A percentile compares a stretch with the other conserved stretches of the same genome.
phyloP scores from a whole-genome alignment of 2,797 vertebrate genomes.

The Chanos chanos region DNA sequence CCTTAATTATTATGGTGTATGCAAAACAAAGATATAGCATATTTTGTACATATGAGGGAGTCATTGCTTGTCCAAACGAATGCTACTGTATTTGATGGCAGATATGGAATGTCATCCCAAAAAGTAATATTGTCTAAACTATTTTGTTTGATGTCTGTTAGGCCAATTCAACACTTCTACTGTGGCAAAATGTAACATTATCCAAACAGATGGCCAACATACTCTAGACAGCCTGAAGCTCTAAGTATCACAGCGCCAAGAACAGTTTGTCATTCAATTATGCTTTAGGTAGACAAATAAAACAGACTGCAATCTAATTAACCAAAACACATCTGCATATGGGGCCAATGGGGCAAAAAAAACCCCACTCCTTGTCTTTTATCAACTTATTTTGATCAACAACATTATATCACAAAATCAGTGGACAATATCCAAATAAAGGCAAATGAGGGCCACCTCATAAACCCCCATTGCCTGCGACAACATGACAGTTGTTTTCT shows the following conservation, averaged over 20 bases:
- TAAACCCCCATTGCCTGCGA: too few species aligned
- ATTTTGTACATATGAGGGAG: too few species aligned
- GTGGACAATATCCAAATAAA: slow-evolving; percentile 26
- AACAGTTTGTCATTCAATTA: slow-evolving; percentile 72
- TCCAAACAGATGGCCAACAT: slow-evolving; percentile 72
- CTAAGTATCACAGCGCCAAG: slow-evolving; percentile 71
- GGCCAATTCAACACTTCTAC: neutral
- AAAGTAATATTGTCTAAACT: neutral
- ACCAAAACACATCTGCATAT: slow-evolving; percentile 49
- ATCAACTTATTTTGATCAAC: slow-evolving; percentile 34
- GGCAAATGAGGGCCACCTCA: too few species aligned
- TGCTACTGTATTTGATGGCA: too few species aligned
- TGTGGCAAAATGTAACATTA: slow-evolving; percentile 32
- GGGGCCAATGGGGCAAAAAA: slow-evolving; percentile 40
- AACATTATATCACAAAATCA: slow-evolving; percentile 24
- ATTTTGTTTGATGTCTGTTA: neutral
- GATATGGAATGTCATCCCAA: neutral
- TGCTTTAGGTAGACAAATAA: slow-evolving; percentile 68
- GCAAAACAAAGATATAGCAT: too few species aligned
- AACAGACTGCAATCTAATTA: slow-evolving; percentile 68
- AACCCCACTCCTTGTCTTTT: slow-evolving; percentile 15
- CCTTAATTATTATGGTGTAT: too few species aligned
- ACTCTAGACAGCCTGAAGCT: slow-evolving; percentile 64
- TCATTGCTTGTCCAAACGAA: slow-evolving; percentile 67
- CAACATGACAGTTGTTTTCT: too few species aligned